Conservation (phyloP, 2,888 invertebrate genomes). For the Dryobota labecula region DNA sequence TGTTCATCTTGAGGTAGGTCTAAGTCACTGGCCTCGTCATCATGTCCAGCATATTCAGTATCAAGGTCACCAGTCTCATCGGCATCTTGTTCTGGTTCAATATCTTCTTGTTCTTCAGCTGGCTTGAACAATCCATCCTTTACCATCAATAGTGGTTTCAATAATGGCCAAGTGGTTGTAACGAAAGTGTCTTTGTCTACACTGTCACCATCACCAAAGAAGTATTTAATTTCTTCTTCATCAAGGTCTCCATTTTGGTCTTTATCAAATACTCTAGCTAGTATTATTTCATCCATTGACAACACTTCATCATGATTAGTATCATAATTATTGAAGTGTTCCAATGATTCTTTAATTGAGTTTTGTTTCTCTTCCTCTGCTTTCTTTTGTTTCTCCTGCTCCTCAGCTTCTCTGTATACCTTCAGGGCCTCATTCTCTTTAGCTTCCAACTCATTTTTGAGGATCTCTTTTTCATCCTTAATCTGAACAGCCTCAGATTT, state of each 20-base stretch:
- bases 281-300: constrained; percentile 92
- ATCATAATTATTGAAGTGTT: constrained; percentile 95
- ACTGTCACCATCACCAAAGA: constrained; percentile 92
- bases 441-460: constrained; percentile 93
- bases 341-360: constrained; percentile 92
- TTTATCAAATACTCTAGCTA: constrained; percentile 95
- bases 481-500: constrained; percentile 94
- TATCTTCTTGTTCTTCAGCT: constrained; percentile 71
- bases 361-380: constrained; percentile 90
- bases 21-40: constrained; percentile 89
- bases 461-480: constrained; percentile 93
- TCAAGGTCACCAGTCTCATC: constrained; percentile 91
- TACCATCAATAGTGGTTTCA: constrained; percentile 95
- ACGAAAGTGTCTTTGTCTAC: constrained; percentile 93
- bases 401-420: constrained; percentile 93
- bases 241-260: constrained; percentile 97
- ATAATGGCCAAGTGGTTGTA: constrained; percentile 93
- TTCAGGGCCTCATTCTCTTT: constrained; percentile 94
- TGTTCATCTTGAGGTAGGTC: constrained; percentile 92
- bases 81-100: constrained; percentile 85
- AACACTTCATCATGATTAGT: constrained; percentile 94
- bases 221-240: constrained; percentile 95
- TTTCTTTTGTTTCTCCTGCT: constrained; percentile 91
- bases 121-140: constrained; percentile 93
- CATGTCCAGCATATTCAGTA: constrained; percentile 70